A percentile compares a stretch with the other conserved stretches of the same genome.
These are phyloP conservation scores for Tor tambroides DNA, from an alignment of 2,113 vertebrate species.

Conservation along the genomic window DNA sequence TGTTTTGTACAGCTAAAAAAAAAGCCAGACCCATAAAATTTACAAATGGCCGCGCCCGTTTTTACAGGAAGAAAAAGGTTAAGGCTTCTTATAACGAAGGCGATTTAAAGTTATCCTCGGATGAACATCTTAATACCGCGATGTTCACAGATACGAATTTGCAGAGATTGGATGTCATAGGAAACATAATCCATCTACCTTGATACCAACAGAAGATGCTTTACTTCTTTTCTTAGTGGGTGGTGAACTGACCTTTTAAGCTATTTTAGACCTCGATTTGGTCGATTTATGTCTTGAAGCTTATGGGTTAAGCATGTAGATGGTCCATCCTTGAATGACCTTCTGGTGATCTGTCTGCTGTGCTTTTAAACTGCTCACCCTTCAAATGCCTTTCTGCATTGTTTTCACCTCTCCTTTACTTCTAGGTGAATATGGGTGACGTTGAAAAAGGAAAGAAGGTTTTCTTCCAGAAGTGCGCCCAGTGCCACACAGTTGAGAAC, in stretches of 20 bases:
- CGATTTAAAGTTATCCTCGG: neutral
- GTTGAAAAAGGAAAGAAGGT: slow-evolving; percentile 78
- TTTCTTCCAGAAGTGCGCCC: slow-evolving; percentile 82
- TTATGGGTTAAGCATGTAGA: neutral
- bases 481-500: slow-evolving; percentile 82
- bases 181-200: neutral
- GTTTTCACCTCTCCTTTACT: neutral
- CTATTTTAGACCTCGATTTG: neutral
- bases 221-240: neutral
- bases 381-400: neutral
- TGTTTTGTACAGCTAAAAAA: too few species aligned
- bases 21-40: too few species aligned
- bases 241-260: neutral
- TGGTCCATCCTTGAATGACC: slow-evolving; percentile 47
- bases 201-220: neutral
- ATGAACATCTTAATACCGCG: neutral
- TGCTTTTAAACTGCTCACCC: neutral
- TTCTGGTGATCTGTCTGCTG: neutral
- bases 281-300: neutral
- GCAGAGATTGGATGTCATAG: neutral
- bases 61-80: too few species aligned
- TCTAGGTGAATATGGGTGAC: slow-evolving; percentile 72
- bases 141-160: neutral
- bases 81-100: slow-evolving; percentile 7
- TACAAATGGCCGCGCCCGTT: too few species aligned